Base-by-base conservation (phyloP, 2,113 vertebrate genomes). In the Scytalopus superciliaris region DNA sequence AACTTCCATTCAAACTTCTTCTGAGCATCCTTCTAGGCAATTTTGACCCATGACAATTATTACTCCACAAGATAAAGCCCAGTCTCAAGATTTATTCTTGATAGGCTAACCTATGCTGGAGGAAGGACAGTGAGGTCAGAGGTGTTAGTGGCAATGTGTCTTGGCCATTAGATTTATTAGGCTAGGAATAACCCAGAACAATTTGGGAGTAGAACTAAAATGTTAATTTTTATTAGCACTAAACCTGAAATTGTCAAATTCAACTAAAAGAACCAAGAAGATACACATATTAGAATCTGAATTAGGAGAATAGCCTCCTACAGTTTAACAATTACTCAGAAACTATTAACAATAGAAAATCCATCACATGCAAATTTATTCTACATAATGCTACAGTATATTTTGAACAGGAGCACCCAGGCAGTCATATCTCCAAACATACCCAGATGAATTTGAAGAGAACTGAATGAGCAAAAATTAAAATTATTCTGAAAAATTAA, bases 1-100 rank as follows among this genome's bases (percentile, higher is more conserved):
- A 40, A 23, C 12, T n/a, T 47, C 17, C 16, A 25, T 42, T 88
- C 0, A 0, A 40, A 8, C 39, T 53, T 4, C 47, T 89, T 81
- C 30, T 74, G 37, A 87, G 18, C 49, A 74, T 31, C 10, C 9
- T 62, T 4, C 37, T 62, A 31, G 83, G 49, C 8, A 63, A 40
- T 37, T 62, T n/a, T 75, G n/a, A 25, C 21, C 42, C 7, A 4
- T 56, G 33, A 63, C 12, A 66, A 33, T 60, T 30, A 39, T 2
- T 22, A 11, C 3, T 45, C 14, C 56, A 9, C 13, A 45, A 10
- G 17, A 31, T n/a, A 72, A 75, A 14, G 2, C 3, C 6, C 25
- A 28, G 9, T 33, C 16, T 21, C 42, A 57, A 35, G 11, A 21
- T 12, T 7, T 31, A 6, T 42, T 59, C 9, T 30, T 2, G 2